Conservation (phyloP, 2,797 vertebrate species). For the Acrossocheilus fasciatus region DNA sequence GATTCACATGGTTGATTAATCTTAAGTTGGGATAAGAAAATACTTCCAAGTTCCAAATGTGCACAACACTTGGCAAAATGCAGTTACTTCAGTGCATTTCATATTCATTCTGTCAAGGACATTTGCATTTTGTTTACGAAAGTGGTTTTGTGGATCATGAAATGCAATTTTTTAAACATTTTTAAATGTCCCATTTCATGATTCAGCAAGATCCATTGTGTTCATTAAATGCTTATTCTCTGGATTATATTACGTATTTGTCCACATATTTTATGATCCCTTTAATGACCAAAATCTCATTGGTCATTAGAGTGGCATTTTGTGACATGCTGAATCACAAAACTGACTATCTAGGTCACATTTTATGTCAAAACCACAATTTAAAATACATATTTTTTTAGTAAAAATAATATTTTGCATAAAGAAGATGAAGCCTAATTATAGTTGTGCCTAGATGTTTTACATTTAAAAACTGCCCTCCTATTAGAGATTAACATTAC, state of each 20-base stretch:
- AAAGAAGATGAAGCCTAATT: not conserved
- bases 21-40: not conserved
- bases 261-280: not conserved
- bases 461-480: not conserved
- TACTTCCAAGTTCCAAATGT: not conserved
- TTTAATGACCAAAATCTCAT: not conserved
- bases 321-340: not conserved
- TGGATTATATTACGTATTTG: not conserved
- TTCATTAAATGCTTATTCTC: not conserved
- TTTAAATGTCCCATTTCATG: not conserved
- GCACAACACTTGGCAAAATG: not conserved
- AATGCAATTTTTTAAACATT: not conserved
- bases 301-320: not conserved
- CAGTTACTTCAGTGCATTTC: not conserved
- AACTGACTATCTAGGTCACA: not conserved
- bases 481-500: conserved; percentile 26
- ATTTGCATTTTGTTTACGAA: not conserved
- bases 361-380: not conserved
- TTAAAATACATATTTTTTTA: not conserved
- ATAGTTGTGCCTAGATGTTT: not conserved
- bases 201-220: not conserved
- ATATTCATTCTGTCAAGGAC: not conserved
- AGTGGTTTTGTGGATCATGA: not conserved
- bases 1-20: not conserved
- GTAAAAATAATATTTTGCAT: not conserved